Conservation (phyloP, 64 coral and sea anemone species). For the Montipora capricornis region DNA sequence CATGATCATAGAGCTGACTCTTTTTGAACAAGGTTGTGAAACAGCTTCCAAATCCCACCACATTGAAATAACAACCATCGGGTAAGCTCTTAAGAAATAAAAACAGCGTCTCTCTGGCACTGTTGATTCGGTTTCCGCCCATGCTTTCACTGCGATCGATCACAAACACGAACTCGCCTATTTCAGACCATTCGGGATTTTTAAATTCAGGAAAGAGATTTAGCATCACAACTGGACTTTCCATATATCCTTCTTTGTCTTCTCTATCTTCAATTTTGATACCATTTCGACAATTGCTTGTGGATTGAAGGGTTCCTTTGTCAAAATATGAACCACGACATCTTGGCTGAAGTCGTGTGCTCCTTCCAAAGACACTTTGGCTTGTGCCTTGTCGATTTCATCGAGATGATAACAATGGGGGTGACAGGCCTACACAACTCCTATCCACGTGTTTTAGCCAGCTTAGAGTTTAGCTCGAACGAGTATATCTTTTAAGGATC, state of each 20-base stretch:
- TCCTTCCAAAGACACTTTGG: slow-evolving; percentile 51
- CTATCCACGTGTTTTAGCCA: no score
- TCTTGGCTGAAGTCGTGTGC: slow-evolving; percentile 65
- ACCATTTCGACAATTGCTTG: slow-evolving; percentile 80
- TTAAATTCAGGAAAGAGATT: slow-evolving; percentile 95
- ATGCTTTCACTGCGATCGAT: slow-evolving; percentile 95
- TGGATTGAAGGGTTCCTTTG: slow-evolving; percentile 65
- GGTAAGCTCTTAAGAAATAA: slow-evolving; percentile 93
- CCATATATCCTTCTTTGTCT: slow-evolving; percentile 61
- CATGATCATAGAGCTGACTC: slow-evolving; percentile 64
- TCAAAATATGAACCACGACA: slow-evolving; percentile 71
- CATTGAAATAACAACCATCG: slow-evolving; percentile 86
- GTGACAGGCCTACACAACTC: no score
- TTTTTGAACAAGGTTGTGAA: slow-evolving; percentile 56
- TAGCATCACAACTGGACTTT: slow-evolving; percentile 87
- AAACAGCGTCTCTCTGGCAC: slow-evolving; percentile 79
- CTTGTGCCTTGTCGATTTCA: slow-evolving; percentile 48
- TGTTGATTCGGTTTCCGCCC: slow-evolving; percentile 66
- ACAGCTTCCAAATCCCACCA: slow-evolving; percentile 80
- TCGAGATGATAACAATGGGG: background rate
- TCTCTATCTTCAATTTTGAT: slow-evolving; percentile 41
- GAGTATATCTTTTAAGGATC: no score
- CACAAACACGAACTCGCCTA: slow-evolving; percentile 91
- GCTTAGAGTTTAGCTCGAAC: no score
- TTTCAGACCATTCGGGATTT: slow-evolving; percentile 20